Evolutionary conservation across 1,140 invertebrate genomes (phyloP).

Genomic region (Microplitis mediator): DNA sequence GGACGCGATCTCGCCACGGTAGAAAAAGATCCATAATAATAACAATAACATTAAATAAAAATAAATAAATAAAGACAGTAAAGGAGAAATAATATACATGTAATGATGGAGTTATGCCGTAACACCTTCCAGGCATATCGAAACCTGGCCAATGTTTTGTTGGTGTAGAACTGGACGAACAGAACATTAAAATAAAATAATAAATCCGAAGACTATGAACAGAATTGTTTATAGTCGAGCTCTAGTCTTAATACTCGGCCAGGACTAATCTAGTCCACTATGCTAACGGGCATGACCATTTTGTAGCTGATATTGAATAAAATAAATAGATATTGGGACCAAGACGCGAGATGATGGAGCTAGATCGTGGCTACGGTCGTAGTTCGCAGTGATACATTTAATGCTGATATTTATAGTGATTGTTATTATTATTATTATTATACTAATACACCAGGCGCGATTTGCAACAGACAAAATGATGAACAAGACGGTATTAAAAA

Average conservation of each 20-base stretch:
- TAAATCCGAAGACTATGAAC: neutral
- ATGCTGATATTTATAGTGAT: slow-evolving; percentile 15
- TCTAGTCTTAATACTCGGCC: too few species aligned
- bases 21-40: neutral
- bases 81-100: slow-evolving; percentile 27
- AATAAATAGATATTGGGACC: too few species aligned
- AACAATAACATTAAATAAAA: neutral
- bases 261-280: too few species aligned
- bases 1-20: slow-evolving; percentile 37
- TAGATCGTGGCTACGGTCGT: slow-evolving; percentile 3
- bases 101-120: slow-evolving; percentile 56
- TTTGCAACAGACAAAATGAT: slow-evolving; percentile 28
- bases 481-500: slow-evolving; percentile 30
- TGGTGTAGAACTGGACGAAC: neutral
- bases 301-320: too few species aligned
- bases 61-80: too few species aligned
- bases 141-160: neutral
- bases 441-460: slow-evolving; percentile 35
- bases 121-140: slow-evolving; percentile 55
- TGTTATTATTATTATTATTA: slow-evolving; percentile 6
- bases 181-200: neutral
- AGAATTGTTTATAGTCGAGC: neutral
- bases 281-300: too few species aligned
- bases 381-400: neutral
- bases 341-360: too few species aligned